Percentiles rank a stretch among this genome's conserved stretches.
These are phyloP conservation scores for Anastrepha obliqua DNA, from an alignment of 1,140 invertebrate genomes.

Conservation along the genomic window DNA sequence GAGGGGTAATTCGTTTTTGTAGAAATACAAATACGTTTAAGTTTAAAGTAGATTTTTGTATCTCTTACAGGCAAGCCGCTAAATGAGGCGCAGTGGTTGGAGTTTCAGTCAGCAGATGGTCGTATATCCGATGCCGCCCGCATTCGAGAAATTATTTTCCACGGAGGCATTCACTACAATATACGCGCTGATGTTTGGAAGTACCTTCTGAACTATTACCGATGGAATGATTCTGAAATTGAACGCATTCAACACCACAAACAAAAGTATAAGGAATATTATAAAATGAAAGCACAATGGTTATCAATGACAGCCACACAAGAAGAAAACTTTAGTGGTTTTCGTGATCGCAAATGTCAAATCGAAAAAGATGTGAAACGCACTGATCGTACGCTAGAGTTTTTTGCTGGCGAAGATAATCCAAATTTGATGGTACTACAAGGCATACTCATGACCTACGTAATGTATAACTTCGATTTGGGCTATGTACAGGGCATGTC, in stretches of 20 bases:
- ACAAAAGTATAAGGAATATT: conserved; percentile 90
- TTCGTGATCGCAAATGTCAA: conserved; percentile 92
- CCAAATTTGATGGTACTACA: conserved; percentile 88
- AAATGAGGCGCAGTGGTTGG: conserved; percentile 86
- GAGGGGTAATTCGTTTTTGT: conserved; percentile 58
- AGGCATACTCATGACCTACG: conserved; percentile 98
- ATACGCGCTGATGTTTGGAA: conserved; percentile 95
- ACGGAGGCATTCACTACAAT: conserved; percentile 84
- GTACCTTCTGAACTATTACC: conserved; percentile 92
- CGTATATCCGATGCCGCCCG: conserved; percentile 81
- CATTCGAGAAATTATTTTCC: conserved; percentile 89
- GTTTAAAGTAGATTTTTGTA: neutral
- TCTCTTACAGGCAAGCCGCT: conserved; percentile 76
- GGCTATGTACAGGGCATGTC: conserved; percentile 98
- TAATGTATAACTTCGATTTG: conserved; percentile 99
- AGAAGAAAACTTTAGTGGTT: conserved; percentile 91
- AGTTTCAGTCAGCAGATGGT: conserved; percentile 85
- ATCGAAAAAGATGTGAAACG: conserved; percentile 99
- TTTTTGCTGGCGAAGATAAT: conserved; percentile 94
- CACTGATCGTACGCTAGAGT: conserved; percentile 94
- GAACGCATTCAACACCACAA: conserved; percentile 83
- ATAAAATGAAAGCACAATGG: conserved; percentile 98
- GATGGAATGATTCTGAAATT: conserved; percentile 86
- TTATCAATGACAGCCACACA: conserved; percentile 90
- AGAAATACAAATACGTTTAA: too few relatives aligned